Conservation (phyloP, 2,888 invertebrate genomes). For the Melanargia galathea region DNA sequence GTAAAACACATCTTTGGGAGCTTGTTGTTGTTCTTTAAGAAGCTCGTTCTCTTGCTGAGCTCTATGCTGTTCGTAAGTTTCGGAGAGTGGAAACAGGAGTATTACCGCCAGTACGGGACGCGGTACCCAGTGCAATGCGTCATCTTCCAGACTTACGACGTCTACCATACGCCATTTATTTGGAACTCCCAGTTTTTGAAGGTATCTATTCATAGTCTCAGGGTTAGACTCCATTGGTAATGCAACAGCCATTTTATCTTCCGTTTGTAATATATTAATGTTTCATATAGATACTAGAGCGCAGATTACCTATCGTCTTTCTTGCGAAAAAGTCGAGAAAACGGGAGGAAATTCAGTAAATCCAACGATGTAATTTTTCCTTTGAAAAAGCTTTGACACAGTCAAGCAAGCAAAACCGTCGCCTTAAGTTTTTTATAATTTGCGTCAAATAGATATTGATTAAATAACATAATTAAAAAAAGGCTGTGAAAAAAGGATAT, state of each 20-base stretch:
- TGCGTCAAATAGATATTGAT: neutral
- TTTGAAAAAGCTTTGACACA: constrained; percentile 1
- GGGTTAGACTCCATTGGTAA: constrained; percentile 82
- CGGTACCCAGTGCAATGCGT: constrained; percentile 91
- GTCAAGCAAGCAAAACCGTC: neutral
- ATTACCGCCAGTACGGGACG: constrained; percentile 92
- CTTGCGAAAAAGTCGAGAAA: neutral
- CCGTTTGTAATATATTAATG: neutral
- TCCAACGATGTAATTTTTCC: neutral
- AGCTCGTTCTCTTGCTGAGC: constrained; percentile 84
- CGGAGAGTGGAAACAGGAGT: constrained; percentile 92
- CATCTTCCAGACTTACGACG: constrained; percentile 94
- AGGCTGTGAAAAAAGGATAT: too few species aligned
- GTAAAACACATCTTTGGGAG: constrained; percentile 88
- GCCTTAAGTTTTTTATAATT: neutral
- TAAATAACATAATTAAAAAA: too few species aligned
- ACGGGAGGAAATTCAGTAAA: neutral
- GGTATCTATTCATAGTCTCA: constrained; percentile 85
- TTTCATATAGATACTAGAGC: neutral
- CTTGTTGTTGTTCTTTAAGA: constrained; percentile 76
- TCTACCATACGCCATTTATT: constrained; percentile 92
- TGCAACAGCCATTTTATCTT: constrained; percentile 54
- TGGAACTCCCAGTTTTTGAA: constrained; percentile 90
- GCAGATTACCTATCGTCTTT: neutral
- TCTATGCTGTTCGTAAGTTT: constrained; percentile 87